Conservation (phyloP, 2,888 invertebrate genomes). For the Metacarcinus magister region DNA sequence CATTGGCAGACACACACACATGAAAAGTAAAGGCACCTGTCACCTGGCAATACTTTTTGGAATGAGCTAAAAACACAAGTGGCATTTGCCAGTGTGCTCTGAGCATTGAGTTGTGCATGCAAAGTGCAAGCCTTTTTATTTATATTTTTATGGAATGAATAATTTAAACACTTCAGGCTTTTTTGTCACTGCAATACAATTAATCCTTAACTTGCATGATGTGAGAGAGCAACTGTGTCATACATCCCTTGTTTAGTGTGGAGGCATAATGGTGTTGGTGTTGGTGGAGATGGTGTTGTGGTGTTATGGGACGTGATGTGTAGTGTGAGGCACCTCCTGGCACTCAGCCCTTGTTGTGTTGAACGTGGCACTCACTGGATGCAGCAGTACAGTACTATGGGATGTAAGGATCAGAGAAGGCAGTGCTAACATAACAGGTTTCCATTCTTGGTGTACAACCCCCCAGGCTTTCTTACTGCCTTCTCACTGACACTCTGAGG, state of each 20-base stretch:
- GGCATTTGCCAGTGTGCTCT: background rate
- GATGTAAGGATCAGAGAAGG: background rate
- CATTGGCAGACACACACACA: background rate
- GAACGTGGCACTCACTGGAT: background rate
- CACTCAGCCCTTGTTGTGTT: background rate
- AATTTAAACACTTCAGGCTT: background rate
- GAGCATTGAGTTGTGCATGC: background rate
- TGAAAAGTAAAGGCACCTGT: background rate
- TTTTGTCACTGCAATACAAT: background rate
- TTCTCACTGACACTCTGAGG: slow-evolving; percentile 44
- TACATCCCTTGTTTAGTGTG: background rate
- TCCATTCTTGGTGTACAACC: slow-evolving; percentile 49
- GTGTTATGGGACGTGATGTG: background rate
- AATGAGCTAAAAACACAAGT: background rate
- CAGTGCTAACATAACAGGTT: slow-evolving; percentile 32
- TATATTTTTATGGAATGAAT: background rate
- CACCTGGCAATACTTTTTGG: background rate
- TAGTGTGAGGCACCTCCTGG: background rate
- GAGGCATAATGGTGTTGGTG: background rate
- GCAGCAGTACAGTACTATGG: background rate
- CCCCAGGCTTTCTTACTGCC: slow-evolving; percentile 32
- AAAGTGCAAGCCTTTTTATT: background rate
- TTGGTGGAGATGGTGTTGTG: background rate
- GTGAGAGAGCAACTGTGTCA: background rate
- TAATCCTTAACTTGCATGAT: background rate